Conservation (phyloP, 2,797 vertebrate genomes). For the Trichosurus vulpecula region DNA sequence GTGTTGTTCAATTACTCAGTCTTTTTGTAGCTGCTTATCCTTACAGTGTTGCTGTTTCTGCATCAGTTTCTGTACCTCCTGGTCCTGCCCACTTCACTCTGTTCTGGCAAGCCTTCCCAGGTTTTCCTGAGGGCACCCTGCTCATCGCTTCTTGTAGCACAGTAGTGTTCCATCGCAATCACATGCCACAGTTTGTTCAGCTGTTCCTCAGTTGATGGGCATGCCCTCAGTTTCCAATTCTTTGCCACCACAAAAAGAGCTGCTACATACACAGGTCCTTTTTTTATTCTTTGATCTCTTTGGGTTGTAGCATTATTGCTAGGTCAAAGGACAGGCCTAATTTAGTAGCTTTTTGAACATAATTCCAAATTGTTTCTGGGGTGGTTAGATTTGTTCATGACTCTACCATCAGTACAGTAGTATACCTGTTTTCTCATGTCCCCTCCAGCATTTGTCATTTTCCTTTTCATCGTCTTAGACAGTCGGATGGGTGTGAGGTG, state of each 20-base stretch:
- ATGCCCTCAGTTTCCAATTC: not conserved
- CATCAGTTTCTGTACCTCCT: too few relatives aligned
- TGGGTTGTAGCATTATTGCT: not conserved
- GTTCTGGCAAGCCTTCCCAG: not conserved
- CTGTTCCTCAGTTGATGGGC: too few relatives aligned
- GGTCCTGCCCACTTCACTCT: not conserved
- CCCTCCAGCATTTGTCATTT: too few relatives aligned
- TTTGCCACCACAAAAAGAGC: not conserved
- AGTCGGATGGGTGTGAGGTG: not conserved
- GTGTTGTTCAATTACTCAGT: not conserved
- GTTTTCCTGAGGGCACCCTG: not conserved
- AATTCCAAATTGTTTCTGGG: too few relatives aligned
- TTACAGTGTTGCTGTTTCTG: not conserved
- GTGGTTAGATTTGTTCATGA: too few relatives aligned
- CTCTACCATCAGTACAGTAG: too few relatives aligned
- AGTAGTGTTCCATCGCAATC: too few relatives aligned
- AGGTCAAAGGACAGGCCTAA: too few relatives aligned
- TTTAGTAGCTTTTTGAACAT: too few relatives aligned
- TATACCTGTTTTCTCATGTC: too few relatives aligned
- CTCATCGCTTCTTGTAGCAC: not conserved
- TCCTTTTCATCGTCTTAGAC: not conserved
- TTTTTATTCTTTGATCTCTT: not conserved
- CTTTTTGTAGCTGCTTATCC: not conserved
- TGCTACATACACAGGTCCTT: not conserved
- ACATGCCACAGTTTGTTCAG: too few relatives aligned